Evolutionary conservation across 2,113 vertebrate genomes (phyloP), one percentile per base, ranked within the genome.

Genomic region (Pterocles orientalis): DNA sequence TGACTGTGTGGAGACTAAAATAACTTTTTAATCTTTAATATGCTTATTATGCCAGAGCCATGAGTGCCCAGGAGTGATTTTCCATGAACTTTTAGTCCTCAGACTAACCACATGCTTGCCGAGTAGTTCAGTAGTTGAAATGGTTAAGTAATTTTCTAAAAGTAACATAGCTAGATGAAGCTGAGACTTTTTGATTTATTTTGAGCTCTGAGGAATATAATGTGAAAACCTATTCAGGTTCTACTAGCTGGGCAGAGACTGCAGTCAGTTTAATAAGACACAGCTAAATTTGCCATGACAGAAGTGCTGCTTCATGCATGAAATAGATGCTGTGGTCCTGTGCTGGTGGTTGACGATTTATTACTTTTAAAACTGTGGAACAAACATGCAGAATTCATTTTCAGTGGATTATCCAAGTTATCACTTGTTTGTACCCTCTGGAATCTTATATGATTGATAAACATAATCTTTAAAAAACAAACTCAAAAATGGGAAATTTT

Each of bases 201-300:
- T 91, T 92, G 91, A 93, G 36, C 84, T 93, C 72, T 81, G 82
- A 92, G 93, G 68, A 95, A 73, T 90, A 80, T 65, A 90, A 92
- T 64, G 70, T 94, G 94, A 84, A 95, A 93, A 91, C 17, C 88
- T 89, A 50, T 54, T 71, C 28, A 65, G 69, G 57, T 92, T 95
- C 87, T 88, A 31, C 54, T 78, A 31, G 85, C 76, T 94, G 79
- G 71, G 60, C 64, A 80, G 92, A 82, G 66, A 72, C 73, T 91
- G 86, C 51, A 79, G 88, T 81, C 83, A 53, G 34, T 90, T 91
- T 83, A 91, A 92, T 94, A 77, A 94, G 91, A 75, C 86, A 70
- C 61, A 50, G 86, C 77, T 92, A 89, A 91, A 84, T 94, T 94
- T 96, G 53, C 86, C 62, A 36, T 54, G 84, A 90, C 91, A 7